Evolutionary conservation across 2,113 vertebrate species (phyloP), one percentile per base, ranked within the genome.

Genomic region (Oostethus manadensis): DNA sequence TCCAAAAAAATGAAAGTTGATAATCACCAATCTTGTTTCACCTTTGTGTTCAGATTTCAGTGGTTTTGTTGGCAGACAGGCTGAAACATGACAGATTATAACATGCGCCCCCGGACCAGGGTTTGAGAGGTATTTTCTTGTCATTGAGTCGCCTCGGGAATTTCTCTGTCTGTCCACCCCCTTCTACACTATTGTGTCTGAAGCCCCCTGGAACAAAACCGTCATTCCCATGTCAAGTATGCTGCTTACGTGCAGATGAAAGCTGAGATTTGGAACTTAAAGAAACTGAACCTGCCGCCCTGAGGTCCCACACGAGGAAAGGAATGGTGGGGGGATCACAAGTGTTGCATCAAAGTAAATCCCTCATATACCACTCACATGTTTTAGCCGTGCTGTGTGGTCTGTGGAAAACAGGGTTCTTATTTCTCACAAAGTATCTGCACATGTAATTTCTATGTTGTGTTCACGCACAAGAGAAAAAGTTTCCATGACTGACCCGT

Each of bases 201-300:
- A 73, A 85, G 78, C 80, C 21, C 20, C 20, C 46, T 18, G 20
- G 10, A 21, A 51, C 44, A 48, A 82, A 76, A 76, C 42, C 46
- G 23, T 70, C 77, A 79, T 71, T 85, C 78, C 56, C 22, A 49
- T 86, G 88, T 84, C 85, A 83, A 72, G 79, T 63, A n/a, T 74
- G 58, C 66, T 70, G 58, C 1, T 55, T 60, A 69, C 35, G 74
- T 60, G 66, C 48, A 61, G 71, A 77, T 40, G 79, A 80, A 84
- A 86, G 76, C 76, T 61, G 23, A 51, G 58, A 57, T 43, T 23
- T 22, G 23, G 48, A 61, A 62, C 17, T 46, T 56, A 54, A 11
- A 65, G 81, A 80, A 88, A 84, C 44, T 58, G 66, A 74, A 77
- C 70, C 78, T 78, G 60, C 63, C 56, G 53, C 83, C 80, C 82